Conservation (phyloP, 1,140 invertebrate genomes). For the Saccostrea cuccullata region DNA sequence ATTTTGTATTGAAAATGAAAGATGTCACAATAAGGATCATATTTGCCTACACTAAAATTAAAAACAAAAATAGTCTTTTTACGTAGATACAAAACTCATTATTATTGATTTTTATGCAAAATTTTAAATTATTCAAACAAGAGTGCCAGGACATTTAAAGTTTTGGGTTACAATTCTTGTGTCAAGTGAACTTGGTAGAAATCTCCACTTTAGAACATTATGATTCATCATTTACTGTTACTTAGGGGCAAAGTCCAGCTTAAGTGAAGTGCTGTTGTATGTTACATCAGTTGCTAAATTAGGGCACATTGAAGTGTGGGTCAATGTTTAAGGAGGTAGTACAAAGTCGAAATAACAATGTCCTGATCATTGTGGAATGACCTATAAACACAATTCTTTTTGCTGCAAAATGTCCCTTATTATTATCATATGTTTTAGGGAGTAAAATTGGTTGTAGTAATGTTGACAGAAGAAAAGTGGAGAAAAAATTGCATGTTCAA, state of each 20-base stretch:
- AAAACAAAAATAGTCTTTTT: not conserved
- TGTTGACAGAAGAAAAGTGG: no score
- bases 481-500: no score
- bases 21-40: not conserved
- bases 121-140: not conserved
- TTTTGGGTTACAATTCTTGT: not conserved
- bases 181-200: not conserved
- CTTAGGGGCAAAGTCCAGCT: not conserved
- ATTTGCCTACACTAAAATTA: not conserved
- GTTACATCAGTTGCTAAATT: conserved; percentile 8
- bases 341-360: not conserved
- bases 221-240: not conserved
- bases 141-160: no score
- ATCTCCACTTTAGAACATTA: not conserved
- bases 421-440: no score
- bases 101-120: not conserved
- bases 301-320: not conserved
- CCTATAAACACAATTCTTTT: no score
- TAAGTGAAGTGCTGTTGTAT: not conserved
- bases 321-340: not conserved
- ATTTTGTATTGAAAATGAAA: not conserved
- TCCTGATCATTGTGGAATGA: no score
- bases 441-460: no score
- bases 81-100: not conserved
- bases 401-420: no score